These are phyloP conservation scores for Andinoacara biseriatus DNA, from an alignment of 2,113 vertebrate species.

Conservation along the genomic window DNA sequence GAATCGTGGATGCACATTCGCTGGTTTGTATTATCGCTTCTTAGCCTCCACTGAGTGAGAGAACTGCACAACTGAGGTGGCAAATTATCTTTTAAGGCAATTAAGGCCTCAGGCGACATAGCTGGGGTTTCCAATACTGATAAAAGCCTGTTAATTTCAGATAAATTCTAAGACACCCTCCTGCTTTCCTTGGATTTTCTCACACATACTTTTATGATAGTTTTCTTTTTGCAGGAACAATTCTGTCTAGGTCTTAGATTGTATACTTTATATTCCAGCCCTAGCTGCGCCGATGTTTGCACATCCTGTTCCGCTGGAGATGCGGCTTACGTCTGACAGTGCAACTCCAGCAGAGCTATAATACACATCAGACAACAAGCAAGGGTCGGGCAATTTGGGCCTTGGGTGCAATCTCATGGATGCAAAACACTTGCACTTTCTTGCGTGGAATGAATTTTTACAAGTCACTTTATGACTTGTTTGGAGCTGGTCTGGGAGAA, in stretches of 20 bases:
- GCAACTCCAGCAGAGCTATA: slow-evolving; percentile 24
- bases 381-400: slow-evolving; percentile 20
- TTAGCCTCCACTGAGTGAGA: slow-evolving; percentile 21
- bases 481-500: slow-evolving; percentile 8
- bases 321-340: slow-evolving; percentile 34
- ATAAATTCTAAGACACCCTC: not conserved
- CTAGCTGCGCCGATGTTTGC: slow-evolving; percentile 13
- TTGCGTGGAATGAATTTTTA: slow-evolving; percentile 40
- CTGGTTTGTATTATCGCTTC: not conserved
- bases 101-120: not conserved
- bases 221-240: no score
- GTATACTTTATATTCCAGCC: not conserved
- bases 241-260: not conserved
- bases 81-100: slow-evolving; percentile 28
- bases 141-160: slow-evolving; percentile 34
- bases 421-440: slow-evolving; percentile 30
- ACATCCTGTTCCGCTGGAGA: not conserved
- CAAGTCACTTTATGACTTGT: slow-evolving; percentile 46
- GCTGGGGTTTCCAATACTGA: not conserved
- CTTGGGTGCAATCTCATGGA: slow-evolving; percentile 6
- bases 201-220: not conserved
- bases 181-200: not conserved
- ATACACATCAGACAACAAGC: slow-evolving; percentile 32
- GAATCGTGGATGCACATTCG: slow-evolving; percentile 1
- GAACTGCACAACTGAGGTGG: slow-evolving; percentile 5